Conservation (phyloP, 2,113 vertebrate genomes). For the Passerina amoena region DNA sequence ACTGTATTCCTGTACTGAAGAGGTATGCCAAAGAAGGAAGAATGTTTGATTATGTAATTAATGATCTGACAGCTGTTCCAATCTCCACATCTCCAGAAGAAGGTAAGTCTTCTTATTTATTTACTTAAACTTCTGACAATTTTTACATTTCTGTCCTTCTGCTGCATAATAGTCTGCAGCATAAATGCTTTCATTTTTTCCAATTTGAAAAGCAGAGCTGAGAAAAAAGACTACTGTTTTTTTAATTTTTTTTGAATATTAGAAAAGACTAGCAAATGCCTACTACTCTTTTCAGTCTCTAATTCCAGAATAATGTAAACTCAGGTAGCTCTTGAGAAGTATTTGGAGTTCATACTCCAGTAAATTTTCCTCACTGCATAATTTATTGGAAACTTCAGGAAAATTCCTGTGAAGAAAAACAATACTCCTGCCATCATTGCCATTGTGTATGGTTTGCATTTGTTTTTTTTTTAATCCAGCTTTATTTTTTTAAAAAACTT, state of each 20-base stretch:
- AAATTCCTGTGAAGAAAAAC: neutral
- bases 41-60: conserved; percentile 97
- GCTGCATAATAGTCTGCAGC: neutral
- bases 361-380: neutral
- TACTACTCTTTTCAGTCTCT: neutral
- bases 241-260: neutral
- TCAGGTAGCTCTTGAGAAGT: neutral
- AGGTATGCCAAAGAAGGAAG: conserved; percentile 93
- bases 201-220: neutral
- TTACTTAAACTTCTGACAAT: neutral
- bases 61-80: conserved; percentile 95
- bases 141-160: neutral
- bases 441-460: neutral
- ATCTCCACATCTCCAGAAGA: conserved; percentile 96
- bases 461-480: neutral
- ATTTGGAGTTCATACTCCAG: neutral
- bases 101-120: conserved; percentile 74
- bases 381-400: neutral
- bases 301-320: neutral
- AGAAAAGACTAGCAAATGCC: neutral
- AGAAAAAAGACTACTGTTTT: neutral
- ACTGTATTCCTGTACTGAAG: conserved; percentile 96
- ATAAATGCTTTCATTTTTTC: neutral
- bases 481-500: neutral
- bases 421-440: neutral